These are phyloP conservation scores for Coregonus ussuriensis DNA, from an alignment of 2,797 vertebrate genomes.

Conservation along the genomic window DNA sequence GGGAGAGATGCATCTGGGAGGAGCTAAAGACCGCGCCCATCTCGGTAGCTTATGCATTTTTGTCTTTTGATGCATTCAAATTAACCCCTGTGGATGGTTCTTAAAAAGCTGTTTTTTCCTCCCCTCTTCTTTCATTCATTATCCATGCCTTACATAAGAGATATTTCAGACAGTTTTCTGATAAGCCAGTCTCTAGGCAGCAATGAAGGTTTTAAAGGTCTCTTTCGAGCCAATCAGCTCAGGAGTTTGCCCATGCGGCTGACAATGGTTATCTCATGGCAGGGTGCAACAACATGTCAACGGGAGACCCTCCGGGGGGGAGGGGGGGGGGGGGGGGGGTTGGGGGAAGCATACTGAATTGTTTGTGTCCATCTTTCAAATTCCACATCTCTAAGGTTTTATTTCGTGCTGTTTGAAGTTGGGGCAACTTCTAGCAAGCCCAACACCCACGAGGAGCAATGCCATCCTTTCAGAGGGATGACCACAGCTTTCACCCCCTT, in stretches of 20 bases:
- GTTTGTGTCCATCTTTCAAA: constrained; percentile 50
- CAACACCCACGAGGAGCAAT: constrained; percentile 64
- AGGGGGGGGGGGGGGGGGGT: no score
- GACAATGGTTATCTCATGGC: constrained; percentile 43
- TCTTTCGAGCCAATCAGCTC: constrained; percentile 52
- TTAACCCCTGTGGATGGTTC: constrained; percentile 70
- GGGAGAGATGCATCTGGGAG: constrained; percentile 43
- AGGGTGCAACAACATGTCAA: constrained; percentile 13
- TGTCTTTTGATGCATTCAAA: constrained; percentile 76
- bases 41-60: constrained; percentile 73
- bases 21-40: constrained; percentile 47
- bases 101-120: constrained; percentile 34
- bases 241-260: constrained; percentile 43
- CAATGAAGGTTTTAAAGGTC: constrained; percentile 55
- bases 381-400: constrained; percentile 48
- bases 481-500: constrained; percentile 65
- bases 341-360: constrained; percentile 46
- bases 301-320: no score
- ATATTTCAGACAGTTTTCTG: constrained; percentile 64
- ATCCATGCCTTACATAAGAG: constrained; percentile 73
- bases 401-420: constrained; percentile 65
- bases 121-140: constrained; percentile 61
- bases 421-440: constrained; percentile 63
- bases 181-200: constrained; percentile 62
- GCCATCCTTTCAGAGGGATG: constrained; percentile 68